Conservation (phyloP, 2,888 invertebrate species). For the Allacma fusca region DNA sequence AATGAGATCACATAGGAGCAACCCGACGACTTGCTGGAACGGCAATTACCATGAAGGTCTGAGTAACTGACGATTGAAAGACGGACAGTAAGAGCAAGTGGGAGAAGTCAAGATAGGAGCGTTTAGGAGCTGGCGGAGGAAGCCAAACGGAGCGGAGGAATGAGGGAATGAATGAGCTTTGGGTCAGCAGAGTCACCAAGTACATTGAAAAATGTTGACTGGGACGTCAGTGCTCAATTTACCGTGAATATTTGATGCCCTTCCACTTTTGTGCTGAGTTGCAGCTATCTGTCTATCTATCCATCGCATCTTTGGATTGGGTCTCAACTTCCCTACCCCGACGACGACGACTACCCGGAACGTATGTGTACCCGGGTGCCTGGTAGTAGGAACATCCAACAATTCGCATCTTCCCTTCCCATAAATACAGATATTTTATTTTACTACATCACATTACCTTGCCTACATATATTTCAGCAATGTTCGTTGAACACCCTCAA, state of each 20-base stretch:
- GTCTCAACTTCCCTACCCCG: background rate
- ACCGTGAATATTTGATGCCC: slow-evolving; percentile 45
- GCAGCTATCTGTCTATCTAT: slow-evolving; percentile 37
- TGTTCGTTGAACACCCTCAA: background rate
- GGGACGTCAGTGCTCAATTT: slow-evolving; percentile 43
- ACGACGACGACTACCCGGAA: no score
- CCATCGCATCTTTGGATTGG: slow-evolving; percentile 28
- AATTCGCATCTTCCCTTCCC: slow-evolving; percentile 17
- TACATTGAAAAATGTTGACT: slow-evolving; percentile 44
- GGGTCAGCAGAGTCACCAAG: slow-evolving; percentile 41
- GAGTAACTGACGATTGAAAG: slow-evolving; percentile 26
- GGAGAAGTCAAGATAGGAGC: background rate
- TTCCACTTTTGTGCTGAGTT: slow-evolving; percentile 43
- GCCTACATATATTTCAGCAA: background rate
- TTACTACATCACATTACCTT: slow-evolving; percentile 9
- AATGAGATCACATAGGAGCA: slow-evolving; percentile 18
- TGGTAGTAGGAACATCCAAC: background rate
- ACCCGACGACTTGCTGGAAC: slow-evolving; percentile 26
- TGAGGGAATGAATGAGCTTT: slow-evolving; percentile 39
- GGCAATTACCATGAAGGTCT: slow-evolving; percentile 25
- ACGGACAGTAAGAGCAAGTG: slow-evolving; percentile 2
- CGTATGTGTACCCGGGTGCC: no score
- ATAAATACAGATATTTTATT: slow-evolving; percentile 16
- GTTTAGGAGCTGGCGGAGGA: slow-evolving; percentile 8
- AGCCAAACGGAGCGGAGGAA: slow-evolving; percentile 30